Conservation (phyloP, 2,888 invertebrate genomes). For the Apamea anceps region DNA sequence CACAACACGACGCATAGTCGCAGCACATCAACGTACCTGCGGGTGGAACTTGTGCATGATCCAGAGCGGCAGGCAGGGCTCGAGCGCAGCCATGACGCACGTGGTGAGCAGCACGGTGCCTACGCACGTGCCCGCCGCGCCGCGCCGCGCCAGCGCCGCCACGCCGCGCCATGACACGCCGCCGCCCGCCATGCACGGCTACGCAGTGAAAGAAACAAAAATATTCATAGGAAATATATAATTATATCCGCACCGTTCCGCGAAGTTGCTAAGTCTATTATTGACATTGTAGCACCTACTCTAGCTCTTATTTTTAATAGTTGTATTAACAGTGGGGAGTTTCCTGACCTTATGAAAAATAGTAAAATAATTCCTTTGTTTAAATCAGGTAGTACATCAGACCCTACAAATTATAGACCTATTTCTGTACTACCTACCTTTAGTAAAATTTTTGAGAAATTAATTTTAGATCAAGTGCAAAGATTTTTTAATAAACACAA, state of each 20-base stretch:
- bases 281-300: too few species aligned
- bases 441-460: too few species aligned
- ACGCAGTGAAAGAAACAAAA: neutral
- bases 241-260: neutral
- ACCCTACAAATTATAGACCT: too few species aligned
- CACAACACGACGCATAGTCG: neutral
- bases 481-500: too few species aligned
- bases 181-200: conserved; percentile 39
- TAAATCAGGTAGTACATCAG: too few species aligned
- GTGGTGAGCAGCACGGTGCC: conserved; percentile 84
- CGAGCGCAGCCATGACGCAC: conserved; percentile 86
- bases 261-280: too few species aligned
- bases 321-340: too few species aligned
- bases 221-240: neutral
- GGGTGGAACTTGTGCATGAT: conserved; percentile 78
- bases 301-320: too few species aligned
- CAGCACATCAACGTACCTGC: neutral
- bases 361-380: too few species aligned
- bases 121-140: conserved; percentile 77
- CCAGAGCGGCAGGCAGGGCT: conserved; percentile 86
- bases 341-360: too few species aligned
- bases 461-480: too few species aligned
- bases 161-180: conserved; percentile 54
- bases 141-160: conserved; percentile 64
- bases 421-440: too few species aligned